phyloP scores from a whole-genome alignment of 2,888 invertebrate species.

The Phalera bucephala region DNA sequence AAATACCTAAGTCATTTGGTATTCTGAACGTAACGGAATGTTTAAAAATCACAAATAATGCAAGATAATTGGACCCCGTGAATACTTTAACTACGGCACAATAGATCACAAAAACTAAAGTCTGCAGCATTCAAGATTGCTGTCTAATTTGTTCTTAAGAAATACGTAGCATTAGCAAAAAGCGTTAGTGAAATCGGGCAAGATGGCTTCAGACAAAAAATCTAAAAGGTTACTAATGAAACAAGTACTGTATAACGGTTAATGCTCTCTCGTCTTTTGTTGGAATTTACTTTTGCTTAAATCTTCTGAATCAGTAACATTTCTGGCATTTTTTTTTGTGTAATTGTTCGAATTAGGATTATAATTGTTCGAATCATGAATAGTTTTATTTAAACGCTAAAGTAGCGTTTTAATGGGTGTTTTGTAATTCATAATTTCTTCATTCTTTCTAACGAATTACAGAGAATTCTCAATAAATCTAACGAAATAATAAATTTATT shows the following conservation, averaged over 20 bases:
- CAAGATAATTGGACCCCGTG: conserved; percentile 8
- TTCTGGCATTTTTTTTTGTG: too few species aligned
- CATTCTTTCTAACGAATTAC: too few species aligned
- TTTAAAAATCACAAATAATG: background rate
- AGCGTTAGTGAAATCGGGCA: conserved; percentile 8
- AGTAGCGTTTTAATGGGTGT: too few species aligned
- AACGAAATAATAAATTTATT: too few species aligned
- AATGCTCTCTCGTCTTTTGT: background rate
- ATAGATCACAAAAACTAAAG: conserved; percentile 17
- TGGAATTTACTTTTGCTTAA: too few species aligned
- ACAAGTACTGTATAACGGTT: conserved; percentile 7
- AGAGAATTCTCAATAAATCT: too few species aligned
- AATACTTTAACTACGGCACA: conserved; percentile 10
- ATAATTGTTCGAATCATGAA: too few species aligned
- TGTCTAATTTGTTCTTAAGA: conserved; percentile 17
- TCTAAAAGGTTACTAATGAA: conserved; percentile 5
- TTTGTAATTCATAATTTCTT: too few species aligned
- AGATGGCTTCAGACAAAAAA: conserved; percentile 12
- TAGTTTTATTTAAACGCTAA: too few species aligned
- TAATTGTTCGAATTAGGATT: too few species aligned
- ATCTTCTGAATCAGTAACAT: too few species aligned
- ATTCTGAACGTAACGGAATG: background rate
- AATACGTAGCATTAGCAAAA: conserved; percentile 11
- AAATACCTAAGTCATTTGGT: background rate
- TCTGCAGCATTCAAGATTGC: conserved; percentile 8